Evolutionary conservation across 1,140 invertebrate genomes (phyloP).

Genomic region (Psix sp.): DNA sequence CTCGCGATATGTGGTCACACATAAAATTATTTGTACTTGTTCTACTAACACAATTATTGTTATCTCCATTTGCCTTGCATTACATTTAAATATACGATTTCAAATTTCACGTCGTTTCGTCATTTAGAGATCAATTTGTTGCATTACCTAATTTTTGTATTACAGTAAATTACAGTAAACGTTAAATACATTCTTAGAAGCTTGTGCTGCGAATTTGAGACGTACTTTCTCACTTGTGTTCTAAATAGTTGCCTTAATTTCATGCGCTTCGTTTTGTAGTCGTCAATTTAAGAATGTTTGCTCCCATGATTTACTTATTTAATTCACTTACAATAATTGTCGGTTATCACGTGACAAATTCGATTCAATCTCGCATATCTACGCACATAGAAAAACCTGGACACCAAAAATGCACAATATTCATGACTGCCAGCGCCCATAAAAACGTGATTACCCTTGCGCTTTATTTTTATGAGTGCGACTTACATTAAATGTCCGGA

Average conservation of each 20-base stretch:
- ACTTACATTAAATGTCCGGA: conserved; percentile 30
- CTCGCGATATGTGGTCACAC: conserved; percentile 48
- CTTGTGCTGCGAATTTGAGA: conserved; percentile 39
- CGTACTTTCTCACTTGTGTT: conserved; percentile 15
- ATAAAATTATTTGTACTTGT: conserved; percentile 53
- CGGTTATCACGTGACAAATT: conserved; percentile 44
- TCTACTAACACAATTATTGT: conserved; percentile 41
- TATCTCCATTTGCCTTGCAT: conserved; percentile 12
- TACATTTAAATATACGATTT: conserved; percentile 24
- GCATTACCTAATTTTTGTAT: conserved; percentile 11
- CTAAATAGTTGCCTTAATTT: neutral
- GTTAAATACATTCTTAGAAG: conserved; percentile 33
- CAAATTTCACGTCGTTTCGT: conserved; percentile 2
- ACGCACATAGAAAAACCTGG: conserved; percentile 41
- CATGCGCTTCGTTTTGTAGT: too few relatives aligned
- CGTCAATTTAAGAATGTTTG: conserved; percentile 20
- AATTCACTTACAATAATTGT: conserved; percentile 30
- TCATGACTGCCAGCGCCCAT: neutral
- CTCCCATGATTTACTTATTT: conserved; percentile 40
- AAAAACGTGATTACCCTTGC: conserved; percentile 5
- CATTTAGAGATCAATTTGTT: conserved; percentile 27
- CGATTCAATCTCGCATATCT: conserved; percentile 33
- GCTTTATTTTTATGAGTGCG: conserved; percentile 13
- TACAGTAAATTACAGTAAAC: conserved; percentile 10
- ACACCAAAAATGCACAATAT: conserved; percentile 40